Base-by-base conservation (phyloP, 2,888 invertebrate genomes). In the Agrotis puta region DNA sequence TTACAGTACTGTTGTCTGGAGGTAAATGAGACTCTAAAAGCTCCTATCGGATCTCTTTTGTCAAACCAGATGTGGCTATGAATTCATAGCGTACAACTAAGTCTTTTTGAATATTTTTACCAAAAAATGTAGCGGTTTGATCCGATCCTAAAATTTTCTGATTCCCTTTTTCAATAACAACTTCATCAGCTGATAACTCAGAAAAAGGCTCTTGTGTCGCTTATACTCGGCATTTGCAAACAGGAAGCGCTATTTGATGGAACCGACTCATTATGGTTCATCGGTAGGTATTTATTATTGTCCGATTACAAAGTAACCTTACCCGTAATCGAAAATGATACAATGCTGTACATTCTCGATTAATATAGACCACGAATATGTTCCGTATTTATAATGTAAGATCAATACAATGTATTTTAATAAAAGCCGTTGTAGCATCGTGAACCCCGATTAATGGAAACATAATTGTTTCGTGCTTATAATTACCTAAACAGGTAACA, bases 1-100 rank as follows among this genome's bases (percentile, higher is more conserved):
- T 64, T 64, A 54, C 65, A 50, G 14, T 57, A n/a, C n/a, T n/a
- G n/a, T n/a, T 57, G 18, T 6, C 50, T 45, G 56, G 54, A 13
- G 47, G 27, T 14, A 64, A 20, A 33, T 47, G 45, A 27, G 47
- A 20, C 4, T 59, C 33, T 56, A 48, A 11, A 9, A 56, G 56
- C 39, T 56, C 64, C 22, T 53, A 24, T 7, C 9, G 22, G 53
- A 53, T 16, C 16, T 53, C 22, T 18, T 53, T 16, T 24, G 6
- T 24, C 59, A 22, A 59, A 47, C 7, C n/a, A n/a, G n/a, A n/a
- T n/a, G n/a, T n/a, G n/a, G n/a, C n/a, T n/a, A n/a, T n/a, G n/a
- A n/a, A n/a, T n/a, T n/a, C n/a, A n/a, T n/a, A n/a, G n/a, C n/a
- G n/a, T n/a, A n/a, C n/a, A n/a, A n/a, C n/a, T n/a, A n/a, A n/a